Conservation (phyloP, 2,797 vertebrate species). For the Ctenopoma kingsleyae region DNA sequence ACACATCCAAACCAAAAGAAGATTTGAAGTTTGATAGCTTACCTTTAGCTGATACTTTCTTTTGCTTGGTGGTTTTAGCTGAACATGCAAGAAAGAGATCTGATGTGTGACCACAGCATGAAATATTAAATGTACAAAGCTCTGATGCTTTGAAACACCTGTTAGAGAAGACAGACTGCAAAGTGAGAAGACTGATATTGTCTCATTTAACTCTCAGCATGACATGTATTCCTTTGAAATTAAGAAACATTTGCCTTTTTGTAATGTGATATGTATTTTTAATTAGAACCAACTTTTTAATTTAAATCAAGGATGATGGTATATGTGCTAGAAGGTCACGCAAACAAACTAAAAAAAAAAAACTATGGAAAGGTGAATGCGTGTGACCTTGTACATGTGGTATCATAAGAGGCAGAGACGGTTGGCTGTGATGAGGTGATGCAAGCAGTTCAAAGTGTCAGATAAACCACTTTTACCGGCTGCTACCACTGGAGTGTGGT, state of each 20-base stretch:
- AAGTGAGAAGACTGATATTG: not conserved
- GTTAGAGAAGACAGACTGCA: constrained; percentile 3
- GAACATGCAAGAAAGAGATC: constrained; percentile 29
- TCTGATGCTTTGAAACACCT: constrained; percentile 26
- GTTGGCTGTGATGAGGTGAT: constrained; percentile 16
- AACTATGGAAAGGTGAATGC: not conserved
- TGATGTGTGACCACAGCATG: constrained; percentile 42
- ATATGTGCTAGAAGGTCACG: no score
- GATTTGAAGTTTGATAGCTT: not conserved
- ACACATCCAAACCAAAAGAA: not conserved
- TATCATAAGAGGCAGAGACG: constrained; percentile 2
- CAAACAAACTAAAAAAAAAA: not conserved
- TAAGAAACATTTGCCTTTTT: not conserved
- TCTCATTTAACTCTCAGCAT: not conserved
- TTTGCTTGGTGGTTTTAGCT: constrained; percentile 6
- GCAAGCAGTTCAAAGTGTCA: constrained; percentile 43
- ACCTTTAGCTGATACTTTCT: not conserved
- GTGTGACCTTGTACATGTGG: constrained; percentile 33
- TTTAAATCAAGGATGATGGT: no score
- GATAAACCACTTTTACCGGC: constrained; percentile 57
- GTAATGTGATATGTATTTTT: not conserved
- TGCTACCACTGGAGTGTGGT: constrained; percentile 28
- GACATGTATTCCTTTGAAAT: not conserved
- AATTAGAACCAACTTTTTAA: not conserved
- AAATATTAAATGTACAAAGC: constrained; percentile 50